Evolutionary conservation across 2,888 invertebrate species (phyloP).

Genomic region (Chelonus formosanus): DNA sequence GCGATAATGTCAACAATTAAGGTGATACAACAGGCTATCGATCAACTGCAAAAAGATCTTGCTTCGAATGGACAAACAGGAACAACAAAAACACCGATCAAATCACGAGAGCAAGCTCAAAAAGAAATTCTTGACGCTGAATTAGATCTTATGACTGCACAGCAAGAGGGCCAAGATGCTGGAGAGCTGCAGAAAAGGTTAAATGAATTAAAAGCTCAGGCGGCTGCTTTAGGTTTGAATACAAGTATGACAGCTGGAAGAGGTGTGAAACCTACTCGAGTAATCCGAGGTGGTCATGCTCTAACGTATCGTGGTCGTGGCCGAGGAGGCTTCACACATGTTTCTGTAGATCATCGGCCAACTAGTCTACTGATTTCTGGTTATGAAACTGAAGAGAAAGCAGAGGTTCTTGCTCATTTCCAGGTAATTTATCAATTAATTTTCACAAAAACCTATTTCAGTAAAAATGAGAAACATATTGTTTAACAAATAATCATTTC

Average conservation of each 20-base stretch:
- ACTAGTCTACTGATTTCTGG: slow-evolving; percentile 87
- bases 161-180: slow-evolving; percentile 88
- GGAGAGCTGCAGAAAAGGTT: slow-evolving; percentile 78
- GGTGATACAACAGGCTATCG: slow-evolving; percentile 83
- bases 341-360: slow-evolving; percentile 86
- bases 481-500: slow-evolving; percentile 13
- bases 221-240: slow-evolving; percentile 65
- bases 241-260: slow-evolving; percentile 45
- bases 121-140: slow-evolving; percentile 92
- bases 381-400: slow-evolving; percentile 84
- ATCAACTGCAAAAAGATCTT: slow-evolving; percentile 77
- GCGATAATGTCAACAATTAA: slow-evolving; percentile 83
- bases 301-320: slow-evolving; percentile 59
- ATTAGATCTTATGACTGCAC: slow-evolving; percentile 87
- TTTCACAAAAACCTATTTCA: no score
- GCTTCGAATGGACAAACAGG: slow-evolving; percentile 68
- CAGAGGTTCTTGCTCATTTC: slow-evolving; percentile 83
- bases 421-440: slow-evolving; percentile 70
- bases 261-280: slow-evolving; percentile 51
- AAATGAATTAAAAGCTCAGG: slow-evolving; percentile 74
- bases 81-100: slow-evolving; percentile 67
- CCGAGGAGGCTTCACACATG: slow-evolving; percentile 65
- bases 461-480: background rate
- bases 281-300: slow-evolving; percentile 52
- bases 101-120: slow-evolving; percentile 82